Conservation (phyloP, 2,113 vertebrate genomes). For the Chauna torquata region DNA sequence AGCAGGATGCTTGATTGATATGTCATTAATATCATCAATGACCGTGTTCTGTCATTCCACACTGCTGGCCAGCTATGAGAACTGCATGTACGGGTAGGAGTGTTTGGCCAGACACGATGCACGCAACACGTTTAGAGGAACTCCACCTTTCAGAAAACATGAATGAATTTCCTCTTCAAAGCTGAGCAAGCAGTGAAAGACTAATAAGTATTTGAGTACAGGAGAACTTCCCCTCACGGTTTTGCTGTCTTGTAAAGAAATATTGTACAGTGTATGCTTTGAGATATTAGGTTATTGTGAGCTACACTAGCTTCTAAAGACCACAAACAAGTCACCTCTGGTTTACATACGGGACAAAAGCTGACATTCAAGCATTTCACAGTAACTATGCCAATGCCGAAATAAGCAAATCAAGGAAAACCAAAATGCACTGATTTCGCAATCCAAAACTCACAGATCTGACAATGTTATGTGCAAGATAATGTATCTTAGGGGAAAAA, state of each 20-base stretch:
- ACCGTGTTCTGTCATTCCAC: background rate
- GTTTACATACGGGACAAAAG: background rate
- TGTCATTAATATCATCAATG: background rate
- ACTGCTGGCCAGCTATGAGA: background rate
- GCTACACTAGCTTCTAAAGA: background rate
- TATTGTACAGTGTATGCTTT: background rate
- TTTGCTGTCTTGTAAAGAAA: background rate
- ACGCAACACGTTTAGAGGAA: fast-evolving
- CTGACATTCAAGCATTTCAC: background rate
- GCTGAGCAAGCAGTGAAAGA: background rate
- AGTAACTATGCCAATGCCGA: background rate
- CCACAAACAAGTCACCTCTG: background rate
- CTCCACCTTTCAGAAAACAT: background rate
- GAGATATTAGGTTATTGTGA: background rate
- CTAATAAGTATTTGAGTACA: background rate
- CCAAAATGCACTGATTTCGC: background rate
- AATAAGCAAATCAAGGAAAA: background rate
- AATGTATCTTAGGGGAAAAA: background rate
- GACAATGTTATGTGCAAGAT: background rate
- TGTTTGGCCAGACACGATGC: background rate
- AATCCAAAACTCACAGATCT: background rate
- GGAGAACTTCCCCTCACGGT: background rate
- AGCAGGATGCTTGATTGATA: background rate
- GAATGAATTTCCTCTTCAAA: background rate
- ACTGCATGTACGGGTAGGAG: background rate